Evolutionary conservation across 2,888 invertebrate genomes (phyloP).

Genomic region (Amblyjoppa fuscipennis): DNA sequence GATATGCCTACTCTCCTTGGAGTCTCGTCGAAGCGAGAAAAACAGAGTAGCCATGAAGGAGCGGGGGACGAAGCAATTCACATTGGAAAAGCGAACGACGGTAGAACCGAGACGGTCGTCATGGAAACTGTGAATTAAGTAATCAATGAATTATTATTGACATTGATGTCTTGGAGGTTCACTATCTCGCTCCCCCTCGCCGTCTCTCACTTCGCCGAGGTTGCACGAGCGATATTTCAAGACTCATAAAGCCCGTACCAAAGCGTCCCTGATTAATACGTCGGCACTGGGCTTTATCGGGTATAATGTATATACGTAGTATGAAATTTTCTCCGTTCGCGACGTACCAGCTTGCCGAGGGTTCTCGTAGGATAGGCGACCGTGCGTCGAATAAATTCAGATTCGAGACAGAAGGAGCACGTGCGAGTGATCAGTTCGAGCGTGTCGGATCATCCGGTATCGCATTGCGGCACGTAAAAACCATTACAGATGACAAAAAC

Average conservation of each 20-base stretch:
- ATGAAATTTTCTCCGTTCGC: constrained; percentile 12
- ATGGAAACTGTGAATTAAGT: constrained; percentile 84
- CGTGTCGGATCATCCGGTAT: constrained; percentile 47
- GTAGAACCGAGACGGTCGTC: constrained; percentile 80
- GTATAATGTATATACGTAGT: constrained; percentile 55
- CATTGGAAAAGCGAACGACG: constrained; percentile 74
- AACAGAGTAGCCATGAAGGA: constrained; percentile 79
- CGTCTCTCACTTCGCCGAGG: constrained; percentile 49
- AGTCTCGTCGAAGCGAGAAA: constrained; percentile 80
- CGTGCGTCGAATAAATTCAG: constrained; percentile 67
- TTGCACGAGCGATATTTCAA: constrained; percentile 77
- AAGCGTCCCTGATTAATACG: constrained; percentile 81
- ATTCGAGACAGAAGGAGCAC: constrained; percentile 23
- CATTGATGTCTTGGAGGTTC: constrained; percentile 83
- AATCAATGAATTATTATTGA: constrained; percentile 85
- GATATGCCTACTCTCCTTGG: constrained; percentile 70
- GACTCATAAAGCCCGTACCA: constrained; percentile 78
- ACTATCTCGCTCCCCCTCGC: constrained; percentile 66
- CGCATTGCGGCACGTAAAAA: constrained; percentile 36
- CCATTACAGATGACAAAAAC: constrained; percentile 3
- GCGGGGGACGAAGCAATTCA: constrained; percentile 75
- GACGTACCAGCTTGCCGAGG: constrained; percentile 10
- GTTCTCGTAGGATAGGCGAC: constrained; percentile 27
- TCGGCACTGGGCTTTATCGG: constrained; percentile 78
- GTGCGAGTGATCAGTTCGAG: constrained; percentile 40